Conservation (phyloP, 2,113 vertebrate species). For the Acanthochromis polyacanthus region DNA sequence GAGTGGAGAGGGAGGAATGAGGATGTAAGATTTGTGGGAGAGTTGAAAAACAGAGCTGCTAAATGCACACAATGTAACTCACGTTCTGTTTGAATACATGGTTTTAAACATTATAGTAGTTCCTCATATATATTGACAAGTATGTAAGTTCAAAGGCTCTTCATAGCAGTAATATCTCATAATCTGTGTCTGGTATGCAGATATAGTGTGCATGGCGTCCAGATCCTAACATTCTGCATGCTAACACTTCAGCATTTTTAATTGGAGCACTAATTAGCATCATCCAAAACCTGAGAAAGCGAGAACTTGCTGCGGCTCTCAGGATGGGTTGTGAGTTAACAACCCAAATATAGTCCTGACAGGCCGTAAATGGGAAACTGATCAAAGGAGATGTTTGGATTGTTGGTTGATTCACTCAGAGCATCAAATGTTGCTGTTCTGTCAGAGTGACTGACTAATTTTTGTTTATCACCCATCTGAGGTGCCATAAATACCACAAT, state of each 20-base stretch:
- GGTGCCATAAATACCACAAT: not conserved
- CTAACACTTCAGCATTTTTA: conserved; percentile 4
- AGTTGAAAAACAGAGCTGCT: not conserved
- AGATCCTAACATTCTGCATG: not conserved
- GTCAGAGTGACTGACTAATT: not conserved
- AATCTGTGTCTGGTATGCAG: not conserved
- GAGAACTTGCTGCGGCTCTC: not conserved
- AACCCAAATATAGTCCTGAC: not conserved
- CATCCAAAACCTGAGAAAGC: not conserved
- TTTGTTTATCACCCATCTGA: not conserved
- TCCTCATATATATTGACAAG: no score
- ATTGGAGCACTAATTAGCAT: conserved; percentile 15
- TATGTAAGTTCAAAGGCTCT: not conserved
- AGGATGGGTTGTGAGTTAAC: not conserved
- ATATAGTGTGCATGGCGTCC: not conserved
- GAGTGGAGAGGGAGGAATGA: not conserved
- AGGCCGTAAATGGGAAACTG: not conserved
- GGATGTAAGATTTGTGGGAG: no score
- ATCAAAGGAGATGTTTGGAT: not conserved
- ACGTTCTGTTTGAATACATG: not conserved
- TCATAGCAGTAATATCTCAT: not conserved
- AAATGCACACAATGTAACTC: not conserved
- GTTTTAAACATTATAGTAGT: no score
- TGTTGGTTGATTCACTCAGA: not conserved
- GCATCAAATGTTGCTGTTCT: not conserved